phyloP scores from a whole-genome alignment of 2,113 vertebrate species.

The Reinhardtius hippoglossoides region DNA sequence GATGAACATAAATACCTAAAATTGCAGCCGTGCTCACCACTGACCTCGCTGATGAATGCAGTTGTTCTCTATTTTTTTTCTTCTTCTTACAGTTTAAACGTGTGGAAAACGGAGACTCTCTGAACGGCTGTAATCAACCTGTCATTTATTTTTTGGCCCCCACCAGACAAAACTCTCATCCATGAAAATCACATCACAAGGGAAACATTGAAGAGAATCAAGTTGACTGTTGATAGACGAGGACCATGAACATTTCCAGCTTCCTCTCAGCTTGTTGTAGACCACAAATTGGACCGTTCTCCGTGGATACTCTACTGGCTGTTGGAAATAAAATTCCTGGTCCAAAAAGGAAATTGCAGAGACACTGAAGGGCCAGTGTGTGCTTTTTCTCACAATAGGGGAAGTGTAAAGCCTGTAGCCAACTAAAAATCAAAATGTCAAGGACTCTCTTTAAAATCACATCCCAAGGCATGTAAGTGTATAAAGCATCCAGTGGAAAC shows the following conservation, averaged over 20 bases:
- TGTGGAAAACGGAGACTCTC: constrained; percentile 17
- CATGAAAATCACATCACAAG: constrained; percentile 40
- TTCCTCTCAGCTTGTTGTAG: constrained; percentile 37
- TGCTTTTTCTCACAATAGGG: constrained; percentile 42
- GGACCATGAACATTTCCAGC: constrained; percentile 35
- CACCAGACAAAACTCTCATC: constrained; percentile 48
- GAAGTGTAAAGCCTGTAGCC: constrained; percentile 35
- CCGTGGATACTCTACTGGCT: constrained; percentile 25
- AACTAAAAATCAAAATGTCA: constrained; percentile 58
- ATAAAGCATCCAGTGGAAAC: constrained; percentile 56
- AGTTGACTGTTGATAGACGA: constrained; percentile 34
- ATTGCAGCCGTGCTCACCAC: neutral
- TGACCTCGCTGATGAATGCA: constrained; percentile 42
- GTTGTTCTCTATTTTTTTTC: constrained; percentile 31
- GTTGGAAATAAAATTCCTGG: constrained; percentile 39
- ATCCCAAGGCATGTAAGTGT: constrained; percentile 34
- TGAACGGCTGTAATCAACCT: constrained; percentile 63
- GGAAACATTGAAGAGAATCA: constrained; percentile 18
- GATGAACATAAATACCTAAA: constrained; percentile 4
- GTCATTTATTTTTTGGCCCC: constrained; percentile 52
- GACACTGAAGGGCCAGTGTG: constrained; percentile 27
- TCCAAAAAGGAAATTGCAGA: constrained; percentile 46
- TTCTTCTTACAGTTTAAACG: constrained; percentile 7
- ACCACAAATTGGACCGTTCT: constrained; percentile 24
- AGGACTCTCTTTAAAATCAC: constrained; percentile 59